Evolutionary conservation across 1,140 invertebrate species (phyloP), one percentile per base, ranked within the genome.

Genomic region (Coenobita brevimanus): DNA sequence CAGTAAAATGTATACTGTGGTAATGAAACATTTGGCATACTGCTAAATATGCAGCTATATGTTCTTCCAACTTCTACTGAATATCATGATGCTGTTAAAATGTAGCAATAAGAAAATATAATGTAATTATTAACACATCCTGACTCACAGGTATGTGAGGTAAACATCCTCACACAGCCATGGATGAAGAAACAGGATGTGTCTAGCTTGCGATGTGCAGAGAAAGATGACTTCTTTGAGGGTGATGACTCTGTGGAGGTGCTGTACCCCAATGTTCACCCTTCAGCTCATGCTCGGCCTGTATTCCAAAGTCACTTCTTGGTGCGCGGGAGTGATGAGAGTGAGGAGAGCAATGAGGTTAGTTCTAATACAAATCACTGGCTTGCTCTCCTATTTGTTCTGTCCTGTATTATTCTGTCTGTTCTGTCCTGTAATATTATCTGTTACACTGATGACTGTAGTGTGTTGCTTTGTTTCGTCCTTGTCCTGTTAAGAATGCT

Each of bases 301-400:
- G 64, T 80, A 38, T 87, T 87, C 64, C 62, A 60, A 46, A 80
- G 76, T 41, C 85, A 87, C n/a, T 87, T 87, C 15, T 8, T 87
- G 30, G 43, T 87, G 38, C 76, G 85, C 6, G 50, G 33, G 30
- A 87, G 85, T 60, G 67, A 57, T 24, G 85, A 87, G 75, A 87
- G 85, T 60, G 78, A 80, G n/a, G 85, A 87, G 27, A 87, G 85
- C 64, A 87, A 87, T 80, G 85, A 87, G 73, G 85, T 87, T n/a
- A 57, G 85, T 78, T 57, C 8, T 50, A 2, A 17, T 17, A 41
- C 33, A 30, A 64, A 24, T 41, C 50, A 1, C 21, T 76, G 73
- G 43, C 38, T 10, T 80, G 30, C 27, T 64, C n/a, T n/a, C 2
- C 4, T 24, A n/a, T 62, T 50, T 54, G n/a, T 38, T 43, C 50